Conservation (phyloP, 2,797 vertebrate genomes). For the Vireo griseus region DNA sequence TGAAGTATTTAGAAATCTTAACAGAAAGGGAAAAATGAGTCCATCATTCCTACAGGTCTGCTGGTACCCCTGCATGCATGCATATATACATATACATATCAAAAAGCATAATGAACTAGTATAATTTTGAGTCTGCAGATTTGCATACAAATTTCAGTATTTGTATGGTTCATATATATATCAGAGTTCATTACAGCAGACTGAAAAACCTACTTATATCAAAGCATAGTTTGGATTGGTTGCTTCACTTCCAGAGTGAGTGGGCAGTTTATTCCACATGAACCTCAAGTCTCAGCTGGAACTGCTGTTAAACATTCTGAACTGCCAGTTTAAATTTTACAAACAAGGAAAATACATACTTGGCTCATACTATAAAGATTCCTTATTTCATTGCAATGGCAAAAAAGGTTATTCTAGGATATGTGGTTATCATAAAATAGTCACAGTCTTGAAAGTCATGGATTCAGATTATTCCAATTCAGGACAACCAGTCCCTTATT, state of each 20-base stretch:
- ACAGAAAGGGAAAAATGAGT: neutral
- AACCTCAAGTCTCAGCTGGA: slow-evolving; percentile 24
- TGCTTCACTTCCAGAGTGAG: slow-evolving; percentile 4
- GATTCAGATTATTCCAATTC: slow-evolving; percentile 14
- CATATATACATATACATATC: accelerated
- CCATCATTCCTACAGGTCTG: neutral
- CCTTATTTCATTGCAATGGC: slow-evolving; percentile 35
- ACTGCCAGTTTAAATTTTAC: slow-evolving; percentile 44
- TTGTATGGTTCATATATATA: no score
- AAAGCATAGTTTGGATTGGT: neutral
- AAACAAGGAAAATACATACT: slow-evolving; percentile 13
- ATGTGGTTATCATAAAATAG: slow-evolving; percentile 54
- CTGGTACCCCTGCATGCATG: neutral
- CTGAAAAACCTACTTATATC: neutral
- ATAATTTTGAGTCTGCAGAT: neutral
- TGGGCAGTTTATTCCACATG: slow-evolving; percentile 1
- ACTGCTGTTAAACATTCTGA: slow-evolving; percentile 31
- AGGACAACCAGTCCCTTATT: neutral
- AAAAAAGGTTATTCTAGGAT: slow-evolving; percentile 58
- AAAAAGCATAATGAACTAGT: neutral
- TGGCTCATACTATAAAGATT: slow-evolving; percentile 7
- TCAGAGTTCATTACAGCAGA: neutral
- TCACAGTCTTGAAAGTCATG: neutral
- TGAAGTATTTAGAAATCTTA: neutral
- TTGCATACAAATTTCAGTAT: neutral